A percentile compares a stretch with the other conserved stretches of the same genome.
phyloP scores from a whole-genome alignment of 2,888 invertebrate species.

The Pardosa pseudoannulata region DNA sequence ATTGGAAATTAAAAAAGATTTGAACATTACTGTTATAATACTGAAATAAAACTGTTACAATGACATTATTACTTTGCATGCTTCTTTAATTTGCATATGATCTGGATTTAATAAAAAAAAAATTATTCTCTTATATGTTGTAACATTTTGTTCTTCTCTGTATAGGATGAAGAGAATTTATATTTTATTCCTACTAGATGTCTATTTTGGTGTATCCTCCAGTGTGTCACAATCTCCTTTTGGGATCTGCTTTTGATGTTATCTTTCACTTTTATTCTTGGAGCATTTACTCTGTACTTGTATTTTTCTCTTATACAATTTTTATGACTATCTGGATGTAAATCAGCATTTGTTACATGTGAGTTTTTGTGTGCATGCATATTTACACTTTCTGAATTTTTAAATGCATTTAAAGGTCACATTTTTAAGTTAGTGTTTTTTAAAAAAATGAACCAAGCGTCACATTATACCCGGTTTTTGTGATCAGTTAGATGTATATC shows the following conservation, averaged over 20 bases:
- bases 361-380: neutral
- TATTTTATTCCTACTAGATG: slow-evolving; percentile 35
- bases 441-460: too few species aligned
- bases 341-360: neutral
- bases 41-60: too few species aligned
- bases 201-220: slow-evolving; percentile 32
- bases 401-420: neutral
- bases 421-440: neutral
- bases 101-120: too few species aligned
- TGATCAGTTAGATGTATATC: too few species aligned
- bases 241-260: slow-evolving; percentile 50
- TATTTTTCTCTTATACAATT: slow-evolving; percentile 24
- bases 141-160: slow-evolving; percentile 7
- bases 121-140: too few species aligned
- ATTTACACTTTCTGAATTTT: neutral
- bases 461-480: neutral
- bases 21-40: too few species aligned
- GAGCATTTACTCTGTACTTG: slow-evolving; percentile 15
- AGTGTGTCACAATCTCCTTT: slow-evolving; percentile 58
- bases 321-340: neutral
- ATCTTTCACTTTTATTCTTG: slow-evolving; percentile 9
- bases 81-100: too few species aligned
- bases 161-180: slow-evolving; percentile 27
- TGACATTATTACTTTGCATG: too few species aligned
- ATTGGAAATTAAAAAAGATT: too few species aligned